Conservation (phyloP, 2,888 invertebrate genomes). For the Ametastegia equiseti region DNA sequence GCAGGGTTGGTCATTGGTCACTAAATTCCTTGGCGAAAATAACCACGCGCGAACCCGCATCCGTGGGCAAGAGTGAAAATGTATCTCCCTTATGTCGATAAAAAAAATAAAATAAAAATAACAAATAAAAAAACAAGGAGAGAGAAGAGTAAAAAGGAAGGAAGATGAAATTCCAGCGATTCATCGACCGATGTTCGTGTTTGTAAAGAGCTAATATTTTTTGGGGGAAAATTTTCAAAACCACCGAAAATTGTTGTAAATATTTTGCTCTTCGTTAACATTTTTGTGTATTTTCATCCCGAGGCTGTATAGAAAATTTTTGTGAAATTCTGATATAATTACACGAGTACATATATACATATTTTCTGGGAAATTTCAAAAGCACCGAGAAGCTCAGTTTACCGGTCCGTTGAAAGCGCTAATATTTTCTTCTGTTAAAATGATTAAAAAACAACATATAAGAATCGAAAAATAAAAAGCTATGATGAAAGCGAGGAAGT, state of each 20-base stretch:
- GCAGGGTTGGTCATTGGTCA: slow-evolving; percentile 22
- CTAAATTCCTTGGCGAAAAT: slow-evolving; percentile 7
- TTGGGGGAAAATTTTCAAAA: too few species aligned
- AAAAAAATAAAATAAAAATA: background rate
- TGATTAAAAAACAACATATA: background rate
- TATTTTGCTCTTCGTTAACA: too few species aligned
- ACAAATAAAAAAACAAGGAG: background rate
- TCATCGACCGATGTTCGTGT: too few species aligned
- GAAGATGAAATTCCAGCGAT: too few species aligned
- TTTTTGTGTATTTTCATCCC: too few species aligned
- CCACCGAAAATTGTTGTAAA: too few species aligned
- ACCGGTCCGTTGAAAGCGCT: background rate
- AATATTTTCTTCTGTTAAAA: slow-evolving; percentile 1
- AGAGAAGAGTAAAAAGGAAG: too few species aligned
- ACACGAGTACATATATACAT: background rate
- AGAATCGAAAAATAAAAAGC: background rate
- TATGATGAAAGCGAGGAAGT: too few species aligned
- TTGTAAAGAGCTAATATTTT: too few species aligned
- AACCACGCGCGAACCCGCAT: background rate
- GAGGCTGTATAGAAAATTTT: too few species aligned
- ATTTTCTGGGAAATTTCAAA: background rate
- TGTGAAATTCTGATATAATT: too few species aligned
- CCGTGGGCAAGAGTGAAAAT: background rate
- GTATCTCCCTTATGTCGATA: background rate
- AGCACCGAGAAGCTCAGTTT: background rate